Conservation (phyloP, 2,888 invertebrate genomes). For the Euclidia mi region DNA sequence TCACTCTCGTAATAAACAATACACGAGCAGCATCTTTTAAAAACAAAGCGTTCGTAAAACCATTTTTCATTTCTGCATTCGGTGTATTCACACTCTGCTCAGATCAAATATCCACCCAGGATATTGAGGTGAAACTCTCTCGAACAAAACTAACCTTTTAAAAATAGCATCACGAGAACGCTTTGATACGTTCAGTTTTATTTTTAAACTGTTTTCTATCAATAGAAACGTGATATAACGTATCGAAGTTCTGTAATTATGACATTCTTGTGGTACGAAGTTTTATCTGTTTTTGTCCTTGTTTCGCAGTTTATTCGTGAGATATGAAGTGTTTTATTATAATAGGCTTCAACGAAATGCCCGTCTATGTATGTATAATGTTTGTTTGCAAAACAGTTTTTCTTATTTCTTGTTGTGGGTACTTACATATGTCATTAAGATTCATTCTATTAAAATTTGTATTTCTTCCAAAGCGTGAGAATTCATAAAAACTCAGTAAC, state of each 20-base stretch:
- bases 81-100: conserved; percentile 1
- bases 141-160: conserved; percentile 23
- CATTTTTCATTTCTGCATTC: conserved; percentile 20
- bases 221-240: conserved; percentile 16
- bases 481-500: no score
- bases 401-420: no score
- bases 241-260: conserved; percentile 6
- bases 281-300: not conserved
- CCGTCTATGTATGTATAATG: no score
- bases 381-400: no score
- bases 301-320: not conserved
- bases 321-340: no score
- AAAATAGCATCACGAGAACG: conserved; percentile 19
- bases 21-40: not conserved
- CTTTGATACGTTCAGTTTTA: conserved; percentile 18
- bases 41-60: conserved; percentile 10
- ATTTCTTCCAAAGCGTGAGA: no score
- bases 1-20: no score
- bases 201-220: conserved; percentile 10
- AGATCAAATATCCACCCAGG: conserved; percentile 26
- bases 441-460: no score
- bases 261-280: not conserved
- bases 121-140: conserved; percentile 13
- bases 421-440: no score
- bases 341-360: no score